Base-by-base conservation (phyloP, 1,140 invertebrate genomes). In the Cheumatopsyche charites region DNA sequence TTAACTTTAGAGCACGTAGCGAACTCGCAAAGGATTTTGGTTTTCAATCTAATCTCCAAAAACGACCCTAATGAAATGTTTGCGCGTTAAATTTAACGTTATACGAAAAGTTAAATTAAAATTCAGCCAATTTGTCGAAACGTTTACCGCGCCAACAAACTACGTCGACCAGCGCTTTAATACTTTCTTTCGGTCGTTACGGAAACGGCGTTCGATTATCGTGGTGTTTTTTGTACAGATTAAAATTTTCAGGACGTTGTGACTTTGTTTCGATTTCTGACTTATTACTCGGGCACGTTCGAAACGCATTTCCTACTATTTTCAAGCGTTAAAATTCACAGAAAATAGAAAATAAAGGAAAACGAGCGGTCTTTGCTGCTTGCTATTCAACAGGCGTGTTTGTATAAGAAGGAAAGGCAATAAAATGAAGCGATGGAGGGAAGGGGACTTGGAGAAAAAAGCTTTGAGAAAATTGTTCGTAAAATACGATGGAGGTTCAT, bases 361-460 rank as follows among this genome's bases (percentile, higher is more conserved):
- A 58, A 26, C 23, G 15, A 47, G 15, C 55, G 55, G 23, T 52
- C 47, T 36, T 36, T 15, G 55, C 55, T 26, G 36, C 19, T 63
- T 63, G 36, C 41, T 63, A 63, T 63, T 63, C 62, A 63, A 63
- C 62, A 63, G 62, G 62, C 62, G 41, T 63, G 41, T 63, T 63
- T 63, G 23, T 58, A 63, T 63, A 42, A 63, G 62, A 63, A 63
- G 36, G 23, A 63, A 23, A 19, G 62, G 62, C 26, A 63, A 63
- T 63, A 63, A 63, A 63, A 43, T 19, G 11, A 47, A n/a, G 15
- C 43, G 43, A 47, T n/a, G 15, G 43, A 15, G 43, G 43, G 2
- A 3, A 47, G 43, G 43, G 12, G 43, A 2, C 11, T 13, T n/a
- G 29, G 29, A 41, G n/a, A 63, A 63, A 63, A 42, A 42, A 42